Percentiles rank a stretch among this genome's conserved stretches.
phyloP scores from a whole-genome alignment of 2,888 invertebrate species.

The Aspidiotus rigidus region DNA sequence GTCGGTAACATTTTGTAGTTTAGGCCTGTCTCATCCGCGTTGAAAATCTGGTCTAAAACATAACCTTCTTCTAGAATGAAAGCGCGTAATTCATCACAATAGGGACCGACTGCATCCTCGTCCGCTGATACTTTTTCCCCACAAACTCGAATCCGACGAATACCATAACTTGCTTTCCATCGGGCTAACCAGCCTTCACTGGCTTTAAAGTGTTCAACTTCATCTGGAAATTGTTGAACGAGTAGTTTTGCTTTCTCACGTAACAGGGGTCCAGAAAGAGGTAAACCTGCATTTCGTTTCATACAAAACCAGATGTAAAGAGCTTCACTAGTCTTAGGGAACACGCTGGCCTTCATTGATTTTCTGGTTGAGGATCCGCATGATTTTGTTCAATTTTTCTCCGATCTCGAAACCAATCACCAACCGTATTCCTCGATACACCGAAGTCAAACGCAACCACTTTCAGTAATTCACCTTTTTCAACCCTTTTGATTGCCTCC shows the following conservation, averaged over 20 bases:
- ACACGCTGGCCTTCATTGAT: neutral
- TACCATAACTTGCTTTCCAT: slow-evolving; percentile 38
- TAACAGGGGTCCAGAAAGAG: neutral
- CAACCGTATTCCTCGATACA: neutral
- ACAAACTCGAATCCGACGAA: slow-evolving; percentile 36
- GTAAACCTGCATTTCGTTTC: neutral
- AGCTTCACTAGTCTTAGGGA: neutral
- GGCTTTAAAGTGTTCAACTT: slow-evolving; percentile 12
- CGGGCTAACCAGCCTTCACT: slow-evolving; percentile 38
- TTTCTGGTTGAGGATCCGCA: neutral
- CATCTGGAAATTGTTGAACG: neutral
- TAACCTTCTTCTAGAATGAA: slow-evolving; percentile 28
- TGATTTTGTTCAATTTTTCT: neutral
- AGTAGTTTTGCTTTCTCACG: neutral
- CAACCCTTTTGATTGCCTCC: no score
- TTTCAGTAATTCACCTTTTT: no score
- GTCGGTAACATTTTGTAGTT: slow-evolving; percentile 39
- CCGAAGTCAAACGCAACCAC: neutral
- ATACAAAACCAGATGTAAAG: neutral
- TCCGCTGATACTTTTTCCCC: slow-evolving; percentile 36
- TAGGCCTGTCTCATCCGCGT: slow-evolving; percentile 39
- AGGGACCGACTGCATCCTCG: slow-evolving; percentile 35
- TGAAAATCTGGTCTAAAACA: slow-evolving; percentile 38
- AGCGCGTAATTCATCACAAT: slow-evolving; percentile 36
- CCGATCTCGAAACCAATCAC: neutral